Conservation (phyloP, 1,140 invertebrate genomes). For the Andricus grossulariae region DNA sequence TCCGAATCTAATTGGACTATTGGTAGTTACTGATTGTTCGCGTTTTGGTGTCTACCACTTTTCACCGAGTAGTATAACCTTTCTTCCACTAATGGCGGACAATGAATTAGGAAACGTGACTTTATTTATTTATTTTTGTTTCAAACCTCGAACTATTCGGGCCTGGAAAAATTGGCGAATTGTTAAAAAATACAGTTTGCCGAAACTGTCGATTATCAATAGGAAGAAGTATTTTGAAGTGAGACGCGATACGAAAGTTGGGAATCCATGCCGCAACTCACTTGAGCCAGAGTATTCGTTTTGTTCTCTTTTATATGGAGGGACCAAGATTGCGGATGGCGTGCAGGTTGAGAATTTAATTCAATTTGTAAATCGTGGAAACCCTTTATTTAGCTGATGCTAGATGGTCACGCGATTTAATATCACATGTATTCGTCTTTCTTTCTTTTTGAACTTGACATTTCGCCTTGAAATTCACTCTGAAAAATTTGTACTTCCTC, state of each 20-base stretch:
- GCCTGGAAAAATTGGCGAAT: background rate
- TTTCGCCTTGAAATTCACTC: constrained; percentile 1
- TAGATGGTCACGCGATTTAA: constrained; percentile 67
- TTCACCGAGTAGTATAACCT: background rate
- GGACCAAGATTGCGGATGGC: constrained; percentile 63
- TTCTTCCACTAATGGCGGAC: background rate
- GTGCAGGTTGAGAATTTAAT: constrained; percentile 73
- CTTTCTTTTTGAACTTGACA: constrained; percentile 26
- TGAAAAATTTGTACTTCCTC: background rate
- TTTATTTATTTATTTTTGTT: constrained; percentile 19
- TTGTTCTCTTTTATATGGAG: constrained; percentile 68
- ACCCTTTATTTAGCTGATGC: constrained; percentile 71
- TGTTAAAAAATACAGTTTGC: background rate
- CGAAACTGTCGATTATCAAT: constrained; percentile 19
- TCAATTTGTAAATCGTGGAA: constrained; percentile 72
- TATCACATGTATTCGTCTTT: constrained; percentile 45
- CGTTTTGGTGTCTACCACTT: constrained; percentile 31
- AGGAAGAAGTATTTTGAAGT: constrained; percentile 63
- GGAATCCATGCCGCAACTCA: constrained; percentile 71
- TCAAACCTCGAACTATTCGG: background rate
- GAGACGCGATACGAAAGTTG: constrained; percentile 68
- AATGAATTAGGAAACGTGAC: background rate
- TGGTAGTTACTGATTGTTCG: constrained; percentile 30
- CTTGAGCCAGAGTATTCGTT: constrained; percentile 59
- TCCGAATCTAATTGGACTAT: constrained; percentile 39